phyloP scores from a whole-genome alignment of 2,113 vertebrate genomes.

The Passer montanus region DNA sequence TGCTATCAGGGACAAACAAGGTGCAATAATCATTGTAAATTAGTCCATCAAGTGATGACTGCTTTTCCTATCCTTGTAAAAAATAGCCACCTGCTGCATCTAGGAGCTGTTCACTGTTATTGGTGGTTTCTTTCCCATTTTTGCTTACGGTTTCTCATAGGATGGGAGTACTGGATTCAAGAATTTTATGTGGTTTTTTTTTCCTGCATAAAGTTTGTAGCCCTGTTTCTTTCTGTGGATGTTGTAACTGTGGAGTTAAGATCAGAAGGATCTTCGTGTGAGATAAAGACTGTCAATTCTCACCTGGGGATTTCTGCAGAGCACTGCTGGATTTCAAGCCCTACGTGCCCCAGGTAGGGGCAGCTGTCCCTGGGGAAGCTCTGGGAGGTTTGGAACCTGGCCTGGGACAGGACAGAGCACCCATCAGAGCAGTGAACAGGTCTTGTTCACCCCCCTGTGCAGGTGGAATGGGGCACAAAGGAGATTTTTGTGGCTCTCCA shows the following conservation, averaged over 20 bases:
- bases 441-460: neutral
- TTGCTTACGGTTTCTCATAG: neutral
- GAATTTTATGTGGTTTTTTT: neutral
- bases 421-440: neutral
- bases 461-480: neutral
- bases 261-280: neutral
- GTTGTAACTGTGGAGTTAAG: neutral
- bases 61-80: neutral
- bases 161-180: neutral
- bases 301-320: neutral
- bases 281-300: neutral
- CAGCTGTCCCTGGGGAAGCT: neutral
- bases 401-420: neutral
- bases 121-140: neutral
- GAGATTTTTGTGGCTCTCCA: neutral
- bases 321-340: neutral
- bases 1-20: neutral
- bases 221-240: neutral
- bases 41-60: neutral
- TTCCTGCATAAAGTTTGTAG: neutral
- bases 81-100: neutral
- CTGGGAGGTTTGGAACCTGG: neutral
- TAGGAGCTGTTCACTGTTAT: neutral
- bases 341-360: fast-evolving
- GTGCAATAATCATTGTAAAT: neutral